Conservation (phyloP, 1,140 invertebrate species). For the Colletes gigas region DNA sequence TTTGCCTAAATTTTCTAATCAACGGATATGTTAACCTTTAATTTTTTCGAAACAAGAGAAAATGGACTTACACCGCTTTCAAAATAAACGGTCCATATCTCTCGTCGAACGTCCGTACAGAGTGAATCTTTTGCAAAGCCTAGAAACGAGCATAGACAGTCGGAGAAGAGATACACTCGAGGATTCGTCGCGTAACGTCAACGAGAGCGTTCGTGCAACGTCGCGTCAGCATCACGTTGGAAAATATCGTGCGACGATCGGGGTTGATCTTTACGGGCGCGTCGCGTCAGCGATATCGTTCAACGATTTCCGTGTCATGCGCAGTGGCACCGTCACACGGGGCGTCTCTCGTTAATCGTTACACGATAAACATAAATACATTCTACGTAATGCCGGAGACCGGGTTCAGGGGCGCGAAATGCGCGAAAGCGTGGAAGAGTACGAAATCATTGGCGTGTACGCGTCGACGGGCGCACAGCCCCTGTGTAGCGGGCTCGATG, state of each 20-base stretch:
- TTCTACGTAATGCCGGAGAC: neutral
- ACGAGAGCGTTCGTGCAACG: too few relatives aligned
- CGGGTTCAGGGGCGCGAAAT: neutral
- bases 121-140: too few relatives aligned
- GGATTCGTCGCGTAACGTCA: too few relatives aligned
- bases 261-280: neutral
- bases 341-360: conserved; percentile 11
- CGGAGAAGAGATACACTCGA: too few relatives aligned
- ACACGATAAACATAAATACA: conserved; percentile 26
- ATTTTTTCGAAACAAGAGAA: too few relatives aligned
- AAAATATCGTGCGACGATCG: neutral
- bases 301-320: conserved; percentile 12
- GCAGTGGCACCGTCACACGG: neutral
- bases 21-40: too few relatives aligned
- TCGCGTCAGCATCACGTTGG: too few relatives aligned
- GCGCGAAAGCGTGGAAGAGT: conserved; percentile 15
- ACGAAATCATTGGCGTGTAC: conserved; percentile 25
- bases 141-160: too few relatives aligned
- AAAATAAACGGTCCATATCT: too few relatives aligned
- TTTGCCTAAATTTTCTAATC: too few relatives aligned
- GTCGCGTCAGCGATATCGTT: neutral
- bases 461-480: conserved; percentile 6
- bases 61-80: too few relatives aligned
- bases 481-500: conserved; percentile 40
- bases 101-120: too few relatives aligned